phyloP scores from a whole-genome alignment of 2,888 invertebrate species.

The Rhagonycha lutea region DNA sequence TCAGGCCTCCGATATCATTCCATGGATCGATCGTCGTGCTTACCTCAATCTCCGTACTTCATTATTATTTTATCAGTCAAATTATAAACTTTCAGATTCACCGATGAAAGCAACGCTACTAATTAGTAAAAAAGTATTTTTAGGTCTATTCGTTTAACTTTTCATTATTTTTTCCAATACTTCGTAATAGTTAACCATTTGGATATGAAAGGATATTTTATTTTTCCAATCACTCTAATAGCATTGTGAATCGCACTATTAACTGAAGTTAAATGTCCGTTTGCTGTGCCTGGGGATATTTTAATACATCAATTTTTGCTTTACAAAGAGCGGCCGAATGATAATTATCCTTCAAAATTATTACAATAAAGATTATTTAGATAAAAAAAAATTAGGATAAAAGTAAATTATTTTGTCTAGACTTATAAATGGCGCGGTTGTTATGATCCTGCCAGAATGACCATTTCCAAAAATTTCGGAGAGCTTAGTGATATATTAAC shows the following conservation, averaged over 20 bases:
- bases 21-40: not conserved
- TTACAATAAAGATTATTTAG: not conserved
- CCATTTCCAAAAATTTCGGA: not conserved
- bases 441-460: not conserved
- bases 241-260: not conserved
- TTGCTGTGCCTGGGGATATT: not conserved
- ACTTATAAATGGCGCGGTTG: not conserved
- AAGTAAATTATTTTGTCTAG: not conserved
- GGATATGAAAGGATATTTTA: not conserved
- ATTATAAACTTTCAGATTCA: not conserved
- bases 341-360: not conserved
- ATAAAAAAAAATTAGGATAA: not conserved
- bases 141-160: not conserved
- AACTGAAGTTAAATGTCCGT: not conserved
- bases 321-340: not conserved
- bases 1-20: not conserved
- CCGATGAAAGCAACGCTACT: not conserved
- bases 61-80: not conserved
- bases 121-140: not conserved
- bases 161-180: not conserved
- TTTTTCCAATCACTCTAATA: not conserved
- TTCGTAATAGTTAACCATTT: not conserved
- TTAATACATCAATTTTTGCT: not conserved
- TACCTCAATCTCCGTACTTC: not conserved
- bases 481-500: slow-evolving; percentile 8